phyloP scores from a whole-genome alignment of 2,888 invertebrate species.

The Chrysodeixis includens region DNA sequence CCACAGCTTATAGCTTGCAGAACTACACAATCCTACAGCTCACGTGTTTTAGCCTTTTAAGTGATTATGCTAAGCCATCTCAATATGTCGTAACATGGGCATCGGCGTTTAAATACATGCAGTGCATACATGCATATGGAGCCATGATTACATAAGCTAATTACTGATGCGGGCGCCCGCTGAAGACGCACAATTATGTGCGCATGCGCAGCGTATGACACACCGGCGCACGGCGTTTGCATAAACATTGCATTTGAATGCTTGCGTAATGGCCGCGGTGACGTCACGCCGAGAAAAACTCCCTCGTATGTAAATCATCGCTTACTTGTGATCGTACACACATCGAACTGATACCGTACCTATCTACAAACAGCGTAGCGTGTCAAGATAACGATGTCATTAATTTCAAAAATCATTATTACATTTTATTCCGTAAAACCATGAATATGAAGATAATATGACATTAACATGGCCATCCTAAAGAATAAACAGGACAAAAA shows the following conservation, averaged over 20 bases:
- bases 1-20: no score
- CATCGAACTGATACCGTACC: background rate
- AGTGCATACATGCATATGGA: constrained; percentile 41
- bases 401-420: no score
- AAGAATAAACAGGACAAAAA: no score
- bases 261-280: constrained; percentile 35
- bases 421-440: no score
- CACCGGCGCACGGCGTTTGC: constrained; percentile 48
- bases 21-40: background rate
- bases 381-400: no score
- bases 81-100: constrained; percentile 9
- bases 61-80: background rate
- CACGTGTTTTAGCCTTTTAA: background rate
- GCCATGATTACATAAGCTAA: constrained; percentile 38
- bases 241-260: constrained; percentile 52
- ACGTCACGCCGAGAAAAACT: constrained; percentile 40
- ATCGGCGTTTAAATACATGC: constrained; percentile 40
- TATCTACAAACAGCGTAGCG: background rate
- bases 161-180: constrained; percentile 40
- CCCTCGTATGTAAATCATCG: constrained; percentile 36
- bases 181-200: constrained; percentile 35
- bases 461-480: no score
- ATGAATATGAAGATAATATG: no score
- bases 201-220: constrained; percentile 26
- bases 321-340: constrained; percentile 43